Base-by-base conservation (phyloP, 1,140 invertebrate species). In the Neuroterus valhalla region DNA sequence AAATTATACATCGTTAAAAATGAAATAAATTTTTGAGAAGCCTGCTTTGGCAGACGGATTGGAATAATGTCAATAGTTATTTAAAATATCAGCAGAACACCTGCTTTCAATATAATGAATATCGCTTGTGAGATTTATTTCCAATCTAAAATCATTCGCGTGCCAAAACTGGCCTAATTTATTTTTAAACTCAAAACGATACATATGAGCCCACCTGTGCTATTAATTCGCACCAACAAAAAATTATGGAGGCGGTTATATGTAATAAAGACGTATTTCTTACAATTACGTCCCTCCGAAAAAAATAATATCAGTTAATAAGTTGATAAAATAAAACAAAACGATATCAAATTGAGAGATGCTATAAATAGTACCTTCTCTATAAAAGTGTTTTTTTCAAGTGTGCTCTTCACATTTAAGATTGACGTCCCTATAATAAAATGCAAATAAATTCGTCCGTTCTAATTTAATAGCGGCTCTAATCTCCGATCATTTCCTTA, bases 361-460 rank as follows among this genome's bases (percentile, higher is more conserved):
- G 3, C 55, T 62, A 12, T 23, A 38, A 38, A 8, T 38, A 38
- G 6, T 38, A 38, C 10, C 4, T 31, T 31, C 31, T 38, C 31
- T 38, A 38, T n/a, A 10, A 6, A 26, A 6, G 12, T 31, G 21
- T 31, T n/a, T 31, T 62, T 62, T 26, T 23, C 55, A 62, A 62
- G 55, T 62, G 55, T 62, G 31, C 26, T 26, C 26, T 31, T 62
- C 23, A 8, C 17, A 19, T 52, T 50, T 50, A 52, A 62, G 55
- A 62, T 62, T 62, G 55, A 62, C 23, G 23, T 26, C n/a, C 10
- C 19, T 50, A 2, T 62, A 62, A 62, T 62, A 62, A 62, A 62
- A 62, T 62, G 55, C 55, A 62, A 62, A 62, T 62, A 62, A 62
- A 62, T 62, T 23, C 55, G 55, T 26, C 55, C 55, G 55, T 62